Conservation (phyloP, 2,113 vertebrate species). For the Strix aluco region DNA sequence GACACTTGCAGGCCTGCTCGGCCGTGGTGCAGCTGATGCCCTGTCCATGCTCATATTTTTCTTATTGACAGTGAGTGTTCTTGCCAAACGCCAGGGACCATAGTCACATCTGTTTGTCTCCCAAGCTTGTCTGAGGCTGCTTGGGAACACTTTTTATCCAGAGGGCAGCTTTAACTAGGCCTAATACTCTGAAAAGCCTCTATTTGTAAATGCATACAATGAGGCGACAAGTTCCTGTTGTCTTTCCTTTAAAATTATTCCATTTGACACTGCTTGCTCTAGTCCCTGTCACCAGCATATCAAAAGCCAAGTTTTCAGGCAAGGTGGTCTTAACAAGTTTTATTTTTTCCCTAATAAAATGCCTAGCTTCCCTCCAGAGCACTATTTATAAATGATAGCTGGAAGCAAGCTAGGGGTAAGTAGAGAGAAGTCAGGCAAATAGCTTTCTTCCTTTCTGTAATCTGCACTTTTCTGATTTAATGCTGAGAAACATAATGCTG, state of each 20-base stretch:
- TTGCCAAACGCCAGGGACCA: conserved; percentile 89
- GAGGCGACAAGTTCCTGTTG: conserved; percentile 77
- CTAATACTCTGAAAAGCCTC: conserved; percentile 74
- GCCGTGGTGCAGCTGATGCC: conserved; percentile 84
- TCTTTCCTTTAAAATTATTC: conserved; percentile 76
- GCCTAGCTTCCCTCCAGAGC: conserved; percentile 54
- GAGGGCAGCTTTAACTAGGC: conserved; percentile 79
- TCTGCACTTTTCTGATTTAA: conserved; percentile 46
- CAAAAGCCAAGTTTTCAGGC: conserved; percentile 80
- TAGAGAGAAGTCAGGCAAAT: conserved; percentile 63
- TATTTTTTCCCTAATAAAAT: conserved; percentile 59
- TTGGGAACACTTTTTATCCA: conserved; percentile 75
- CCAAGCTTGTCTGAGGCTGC: conserved; percentile 75
- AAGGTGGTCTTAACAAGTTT: conserved; percentile 71
- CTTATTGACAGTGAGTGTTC: conserved; percentile 85
- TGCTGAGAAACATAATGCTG: conserved; percentile 64
- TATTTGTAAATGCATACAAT: conserved; percentile 70
- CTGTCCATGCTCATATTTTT: conserved; percentile 85
- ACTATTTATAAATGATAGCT: conserved; percentile 71
- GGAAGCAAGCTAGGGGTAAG: conserved; percentile 59
- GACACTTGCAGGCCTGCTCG: conserved; percentile 78
- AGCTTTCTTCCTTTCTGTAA: conserved; percentile 57
- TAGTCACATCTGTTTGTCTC: conserved; percentile 88
- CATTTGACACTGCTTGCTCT: conserved; percentile 78
- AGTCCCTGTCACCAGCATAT: conserved; percentile 74